Evolutionary conservation across 1,140 invertebrate genomes (phyloP).

Genomic region (Brachionus rubens): DNA sequence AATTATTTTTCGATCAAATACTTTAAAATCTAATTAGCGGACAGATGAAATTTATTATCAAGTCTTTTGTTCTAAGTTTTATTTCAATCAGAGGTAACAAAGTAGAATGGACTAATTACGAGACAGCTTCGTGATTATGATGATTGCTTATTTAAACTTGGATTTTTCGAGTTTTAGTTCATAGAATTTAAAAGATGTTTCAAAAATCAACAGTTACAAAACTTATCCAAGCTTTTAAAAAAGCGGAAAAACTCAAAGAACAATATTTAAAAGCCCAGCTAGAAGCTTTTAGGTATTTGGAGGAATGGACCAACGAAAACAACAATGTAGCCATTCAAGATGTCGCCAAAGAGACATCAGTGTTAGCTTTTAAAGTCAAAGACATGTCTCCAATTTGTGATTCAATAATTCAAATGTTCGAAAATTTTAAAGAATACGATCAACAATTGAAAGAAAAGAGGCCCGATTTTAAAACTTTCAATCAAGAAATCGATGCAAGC

Average conservation of each 20-base stretch:
- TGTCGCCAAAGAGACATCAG: neutral
- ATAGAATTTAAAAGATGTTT: neutral
- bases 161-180: too few species aligned
- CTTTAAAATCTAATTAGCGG: too few species aligned
- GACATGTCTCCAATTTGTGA: neutral
- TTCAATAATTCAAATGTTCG: neutral
- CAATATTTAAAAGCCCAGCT: neutral
- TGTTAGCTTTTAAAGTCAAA: neutral
- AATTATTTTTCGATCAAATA: too few species aligned
- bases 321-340: neutral
- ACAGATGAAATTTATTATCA: too few species aligned
- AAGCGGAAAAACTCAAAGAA: neutral
- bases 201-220: neutral
- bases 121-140: too few species aligned
- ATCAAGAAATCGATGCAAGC: neutral
- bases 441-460: neutral
- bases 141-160: too few species aligned
- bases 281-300: neutral
- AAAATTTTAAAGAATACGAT: slow-evolving; percentile 19
- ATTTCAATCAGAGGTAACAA: too few species aligned
- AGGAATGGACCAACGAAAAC: slow-evolving; percentile 8
- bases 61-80: too few species aligned
- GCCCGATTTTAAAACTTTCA: neutral
- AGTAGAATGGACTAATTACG: too few species aligned
- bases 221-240: neutral